Conservation (phyloP, 1,140 invertebrate species). For the Elysia chlorotica region DNA sequence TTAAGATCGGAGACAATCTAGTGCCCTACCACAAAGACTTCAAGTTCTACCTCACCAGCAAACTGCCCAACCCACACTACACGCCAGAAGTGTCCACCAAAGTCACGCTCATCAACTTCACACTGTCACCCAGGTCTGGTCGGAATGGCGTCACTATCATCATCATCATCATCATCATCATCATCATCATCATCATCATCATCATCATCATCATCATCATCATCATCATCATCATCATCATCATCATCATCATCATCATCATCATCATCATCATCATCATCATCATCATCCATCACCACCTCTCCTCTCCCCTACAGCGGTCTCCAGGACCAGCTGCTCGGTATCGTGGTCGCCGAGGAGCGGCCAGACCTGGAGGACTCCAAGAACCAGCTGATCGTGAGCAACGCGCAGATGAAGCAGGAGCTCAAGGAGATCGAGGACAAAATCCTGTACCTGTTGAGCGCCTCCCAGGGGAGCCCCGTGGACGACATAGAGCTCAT, state of each 20-base stretch:
- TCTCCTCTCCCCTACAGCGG: constrained; percentile 64
- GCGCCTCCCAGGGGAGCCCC: constrained; percentile 82
- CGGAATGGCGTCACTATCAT: not conserved
- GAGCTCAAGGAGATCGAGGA: constrained; percentile 84
- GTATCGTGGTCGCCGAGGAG: constrained; percentile 84
- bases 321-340: constrained; percentile 86
- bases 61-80: constrained; percentile 89
- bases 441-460: constrained; percentile 80
- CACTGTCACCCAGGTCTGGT: constrained; percentile 74
- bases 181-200: constrained; percentile 12
- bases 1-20: constrained; percentile 78
- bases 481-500: constrained; percentile 89
- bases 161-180: not conserved
- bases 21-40: constrained; percentile 85
- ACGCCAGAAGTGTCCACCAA: constrained; percentile 87
- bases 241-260: constrained; percentile 3
- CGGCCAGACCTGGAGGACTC: constrained; percentile 81
- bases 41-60: constrained; percentile 86
- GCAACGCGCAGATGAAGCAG: constrained; percentile 83
- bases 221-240: constrained; percentile 4
- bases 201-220: constrained; percentile 9
- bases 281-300: constrained; percentile 6
- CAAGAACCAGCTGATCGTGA: constrained; percentile 79
- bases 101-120: constrained; percentile 89
- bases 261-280: constrained; percentile 15